Base-by-base conservation (phyloP, 1,140 invertebrate species). In the Tribolium madens region DNA sequence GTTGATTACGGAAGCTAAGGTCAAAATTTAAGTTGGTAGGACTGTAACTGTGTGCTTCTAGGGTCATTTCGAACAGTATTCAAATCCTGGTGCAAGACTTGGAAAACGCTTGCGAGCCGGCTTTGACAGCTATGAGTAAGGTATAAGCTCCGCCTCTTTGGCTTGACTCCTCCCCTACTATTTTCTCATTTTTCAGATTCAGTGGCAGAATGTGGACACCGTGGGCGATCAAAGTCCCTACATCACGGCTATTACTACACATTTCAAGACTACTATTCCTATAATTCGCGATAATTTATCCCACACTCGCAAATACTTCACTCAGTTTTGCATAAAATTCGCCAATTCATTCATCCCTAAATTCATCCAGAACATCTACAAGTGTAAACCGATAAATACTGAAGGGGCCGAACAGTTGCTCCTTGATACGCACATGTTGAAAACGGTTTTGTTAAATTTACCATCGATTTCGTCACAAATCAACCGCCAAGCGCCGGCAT, bases 221-320 rank as follows among this genome's bases (percentile, higher is more conserved):
- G 98, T 99, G 0, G 98, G 98, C 1, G 98, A 99, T 86, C 97
- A 99, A 87, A 98, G 96, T 87, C 90, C 93, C 6, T 99, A 99
- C 86, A 95, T 99, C 0, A 95, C 94, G 10, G 93, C 94, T 6
- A 95, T 99, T 14, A 92, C 95, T 1, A 89, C 91, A 75, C 95
- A 98, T 85, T 89, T 99, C 3, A 93, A 96, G 84, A 92, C 94
- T 81, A 94, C 94, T 0, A 91, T 99, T 57, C 98, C 98, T 0
- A 88, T 94, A 4, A 91, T 99, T 7, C 86, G 98, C 75, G 96
- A 99, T 84, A 94, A 96, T 84, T 88, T 99, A n/a, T 91, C 95
- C 0, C 95, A 95, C 12, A 97, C 97, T 0, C 88, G 97, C 36
- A 99, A 99, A 89, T 99, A 99, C 86, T 99, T 99, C 86, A 99